Evolutionary conservation across 2,113 vertebrate genomes (phyloP).

Genomic region (Alexandromys fortis): DNA sequence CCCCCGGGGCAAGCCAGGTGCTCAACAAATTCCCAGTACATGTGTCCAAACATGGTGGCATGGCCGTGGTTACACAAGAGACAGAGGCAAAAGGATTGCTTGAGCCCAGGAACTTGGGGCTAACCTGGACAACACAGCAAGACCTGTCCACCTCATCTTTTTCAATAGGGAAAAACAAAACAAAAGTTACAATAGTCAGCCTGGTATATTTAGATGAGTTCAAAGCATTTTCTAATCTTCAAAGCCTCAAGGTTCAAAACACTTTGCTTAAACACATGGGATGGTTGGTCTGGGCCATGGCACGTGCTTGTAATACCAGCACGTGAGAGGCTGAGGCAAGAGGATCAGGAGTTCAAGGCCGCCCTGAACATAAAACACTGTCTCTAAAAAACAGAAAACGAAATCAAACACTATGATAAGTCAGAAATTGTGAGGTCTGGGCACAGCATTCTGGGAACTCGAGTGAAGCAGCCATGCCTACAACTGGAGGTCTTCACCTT

Average conservation of each 20-base stretch:
- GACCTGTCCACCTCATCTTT: not conserved
- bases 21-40: not conserved
- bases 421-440: not conserved
- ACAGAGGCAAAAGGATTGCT: not conserved
- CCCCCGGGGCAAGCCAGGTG: not conserved
- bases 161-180: not conserved
- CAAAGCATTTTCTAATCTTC: conserved; percentile 28
- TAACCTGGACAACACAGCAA: not conserved
- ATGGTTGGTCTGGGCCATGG: not conserved
- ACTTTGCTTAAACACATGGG: not conserved
- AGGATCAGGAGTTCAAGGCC: not conserved
- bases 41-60: not conserved
- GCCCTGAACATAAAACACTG: not conserved
- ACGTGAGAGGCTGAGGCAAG: not conserved
- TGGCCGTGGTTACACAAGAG: not conserved
- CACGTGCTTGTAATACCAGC: not conserved
- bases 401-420: not conserved
- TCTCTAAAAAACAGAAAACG: not conserved
- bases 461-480: not conserved
- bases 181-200: not conserved
- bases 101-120: not conserved
- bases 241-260: not conserved
- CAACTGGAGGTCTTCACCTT: not conserved
- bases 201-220: not conserved
- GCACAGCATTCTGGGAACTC: not conserved